Base-by-base conservation (phyloP, 2,113 vertebrate species). In the Cyphomyrus plagiostoma region DNA sequence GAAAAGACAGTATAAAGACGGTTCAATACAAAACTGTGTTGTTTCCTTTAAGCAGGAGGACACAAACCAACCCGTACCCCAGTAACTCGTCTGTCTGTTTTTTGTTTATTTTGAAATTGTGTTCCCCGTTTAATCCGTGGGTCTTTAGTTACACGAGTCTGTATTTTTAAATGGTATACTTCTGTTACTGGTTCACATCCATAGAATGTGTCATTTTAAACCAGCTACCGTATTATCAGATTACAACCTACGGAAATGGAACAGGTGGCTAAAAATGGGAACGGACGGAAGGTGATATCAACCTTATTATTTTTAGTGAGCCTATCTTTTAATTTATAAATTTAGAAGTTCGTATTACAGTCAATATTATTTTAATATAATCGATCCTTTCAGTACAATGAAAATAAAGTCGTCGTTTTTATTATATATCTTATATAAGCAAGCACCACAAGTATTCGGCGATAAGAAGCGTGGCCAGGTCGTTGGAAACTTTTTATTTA, bases 171-270 rank as follows among this genome's bases (percentile, higher is more conserved):
- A 26, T 9, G 23, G 58, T 11, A 88, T 45, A 66, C 49, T 45
- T 39, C 17, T 11, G 70, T 42, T 21, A 23, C 30, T 70, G 89
- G 10, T 89, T 77, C 58, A 49, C 85, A 35, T 74, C 52, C 82
- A 87, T 39, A 86, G 70, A 90, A 90, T 90, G 90, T 93, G 93
- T 94, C 91, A 35, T 91, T 93, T 91, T 95, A 96, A 95, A 92
- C 91, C 91, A 90, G 91, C 94, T 94, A 93, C 91, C 90, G 90
- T 49, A 92, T 94, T 92, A 92, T 30, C 77, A 92, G 94, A 95
- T 95, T 96, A 95, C 58, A 49, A 88, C 90, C 89, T 86, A 87
- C 87, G 89, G 91, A 94, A 95, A 92, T 91, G 89, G 92, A 87
- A 91, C 92, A 89, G 91, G 92, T 91, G 93, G 90, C 93, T 93